Conservation (phyloP, 2,797 vertebrate genomes). For the Pyrocephalus nanus region DNA sequence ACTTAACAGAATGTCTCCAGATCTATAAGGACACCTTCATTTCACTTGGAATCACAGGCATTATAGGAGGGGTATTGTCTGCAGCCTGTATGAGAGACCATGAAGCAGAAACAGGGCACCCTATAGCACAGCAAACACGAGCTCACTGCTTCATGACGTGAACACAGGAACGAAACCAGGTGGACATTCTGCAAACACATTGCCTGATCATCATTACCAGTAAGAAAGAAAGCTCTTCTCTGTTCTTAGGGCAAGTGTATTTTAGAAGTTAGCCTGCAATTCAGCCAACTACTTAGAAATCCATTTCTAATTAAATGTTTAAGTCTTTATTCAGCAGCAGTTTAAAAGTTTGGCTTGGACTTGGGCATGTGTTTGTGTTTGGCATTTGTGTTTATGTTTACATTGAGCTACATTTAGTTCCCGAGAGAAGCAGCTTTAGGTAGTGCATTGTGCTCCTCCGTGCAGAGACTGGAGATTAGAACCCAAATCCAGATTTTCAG, state of each 20-base stretch:
- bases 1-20: background rate
- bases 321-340: background rate
- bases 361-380: background rate
- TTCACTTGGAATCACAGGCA: background rate
- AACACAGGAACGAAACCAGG: background rate
- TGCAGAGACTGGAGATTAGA: background rate
- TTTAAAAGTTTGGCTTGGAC: background rate
- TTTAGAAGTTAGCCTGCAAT: background rate
- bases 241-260: background rate
- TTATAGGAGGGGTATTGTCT: background rate
- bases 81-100: background rate
- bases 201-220: background rate
- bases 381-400: background rate
- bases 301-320: background rate
- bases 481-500: background rate
- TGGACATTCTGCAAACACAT: background rate
- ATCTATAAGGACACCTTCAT: background rate
- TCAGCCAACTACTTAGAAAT: background rate
- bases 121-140: background rate
- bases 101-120: background rate
- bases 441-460: background rate
- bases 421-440: background rate
- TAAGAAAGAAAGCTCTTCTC: background rate
- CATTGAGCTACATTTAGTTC: background rate
- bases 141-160: background rate